phyloP scores from a whole-genome alignment of 1,140 invertebrate genomes.

The Halictus rubicundus region DNA sequence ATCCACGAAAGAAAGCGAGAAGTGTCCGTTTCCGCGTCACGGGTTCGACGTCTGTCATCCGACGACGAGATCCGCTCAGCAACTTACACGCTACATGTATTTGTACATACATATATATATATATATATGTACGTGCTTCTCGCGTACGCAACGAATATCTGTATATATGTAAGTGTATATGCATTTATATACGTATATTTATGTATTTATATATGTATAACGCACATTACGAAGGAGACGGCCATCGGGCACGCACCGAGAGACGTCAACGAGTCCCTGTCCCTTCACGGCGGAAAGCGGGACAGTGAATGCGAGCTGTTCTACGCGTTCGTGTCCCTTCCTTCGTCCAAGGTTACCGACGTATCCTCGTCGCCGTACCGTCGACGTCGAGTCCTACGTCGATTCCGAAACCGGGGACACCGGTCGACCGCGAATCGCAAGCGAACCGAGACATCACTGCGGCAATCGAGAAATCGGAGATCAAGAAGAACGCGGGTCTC shows the following conservation, averaged over 20 bases:
- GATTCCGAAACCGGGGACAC: constrained; percentile 40
- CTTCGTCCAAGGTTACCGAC: constrained; percentile 4
- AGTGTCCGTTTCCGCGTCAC: background rate
- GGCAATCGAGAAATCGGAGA: no score
- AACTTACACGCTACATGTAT: constrained; percentile 15
- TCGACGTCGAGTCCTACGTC: constrained; percentile 30
- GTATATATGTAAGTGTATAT: constrained; percentile 16
- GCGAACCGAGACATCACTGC: background rate
- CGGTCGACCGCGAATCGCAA: constrained; percentile 19
- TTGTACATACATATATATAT: constrained; percentile 10
- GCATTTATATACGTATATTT: constrained; percentile 32
- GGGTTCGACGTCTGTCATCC: background rate
- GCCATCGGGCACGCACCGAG: constrained; percentile 40
- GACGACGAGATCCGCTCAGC: background rate
- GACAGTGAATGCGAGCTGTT: background rate
- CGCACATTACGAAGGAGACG: constrained; percentile 56
- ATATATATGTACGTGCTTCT: constrained; percentile 4
- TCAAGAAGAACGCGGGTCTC: no score
- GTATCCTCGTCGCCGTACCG: constrained; percentile 20
- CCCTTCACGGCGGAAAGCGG: background rate
- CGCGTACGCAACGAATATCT: constrained; percentile 39
- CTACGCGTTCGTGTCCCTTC: background rate
- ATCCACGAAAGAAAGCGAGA: no score
- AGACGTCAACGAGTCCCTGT: constrained; percentile 33
- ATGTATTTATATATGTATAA: constrained; percentile 36